Evolutionary conservation across 2,797 vertebrate species (phyloP).

Genomic region (Tadarida brasiliensis): DNA sequence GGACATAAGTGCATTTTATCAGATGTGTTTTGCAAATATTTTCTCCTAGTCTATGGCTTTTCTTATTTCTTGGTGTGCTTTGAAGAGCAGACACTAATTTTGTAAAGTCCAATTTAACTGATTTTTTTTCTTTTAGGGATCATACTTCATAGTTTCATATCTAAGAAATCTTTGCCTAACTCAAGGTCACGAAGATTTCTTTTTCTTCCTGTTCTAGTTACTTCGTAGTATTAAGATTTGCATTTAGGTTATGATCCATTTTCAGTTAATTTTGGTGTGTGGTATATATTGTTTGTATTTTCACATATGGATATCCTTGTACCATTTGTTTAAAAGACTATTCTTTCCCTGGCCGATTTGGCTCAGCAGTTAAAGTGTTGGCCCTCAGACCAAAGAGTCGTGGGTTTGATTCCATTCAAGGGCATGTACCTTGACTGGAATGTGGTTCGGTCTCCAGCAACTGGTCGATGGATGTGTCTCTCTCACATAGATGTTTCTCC

Average conservation of each 20-base stretch:
- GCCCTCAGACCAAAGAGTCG: too few relatives aligned
- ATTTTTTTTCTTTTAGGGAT: background rate
- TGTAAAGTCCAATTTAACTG: background rate
- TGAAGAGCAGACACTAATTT: slow-evolving; percentile 24
- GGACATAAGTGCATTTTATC: background rate
- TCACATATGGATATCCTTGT: background rate
- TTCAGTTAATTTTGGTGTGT: background rate
- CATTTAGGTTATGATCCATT: slow-evolving; percentile 24
- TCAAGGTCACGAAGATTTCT: background rate
- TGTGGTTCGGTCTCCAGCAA: too few relatives aligned
- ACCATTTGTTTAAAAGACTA: slow-evolving; percentile 16
- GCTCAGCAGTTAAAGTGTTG: too few relatives aligned
- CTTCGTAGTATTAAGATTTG: slow-evolving; percentile 29
- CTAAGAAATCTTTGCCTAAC: slow-evolving; percentile 40
- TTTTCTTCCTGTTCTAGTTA: background rate
- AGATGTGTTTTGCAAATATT: slow-evolving; percentile 14
- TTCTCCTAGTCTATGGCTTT: background rate
- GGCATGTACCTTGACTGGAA: too few relatives aligned
- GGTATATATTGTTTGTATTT: background rate
- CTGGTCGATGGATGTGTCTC: too few relatives aligned
- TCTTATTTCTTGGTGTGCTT: background rate
- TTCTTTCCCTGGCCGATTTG: too few relatives aligned
- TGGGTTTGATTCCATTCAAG: too few relatives aligned
- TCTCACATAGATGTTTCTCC: too few relatives aligned
- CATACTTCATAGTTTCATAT: background rate